A percentile compares a stretch with the other conserved stretches of the same genome.
Evolutionary conservation across 2,888 invertebrate species (phyloP).

Genomic region (Cetonia aurata): DNA sequence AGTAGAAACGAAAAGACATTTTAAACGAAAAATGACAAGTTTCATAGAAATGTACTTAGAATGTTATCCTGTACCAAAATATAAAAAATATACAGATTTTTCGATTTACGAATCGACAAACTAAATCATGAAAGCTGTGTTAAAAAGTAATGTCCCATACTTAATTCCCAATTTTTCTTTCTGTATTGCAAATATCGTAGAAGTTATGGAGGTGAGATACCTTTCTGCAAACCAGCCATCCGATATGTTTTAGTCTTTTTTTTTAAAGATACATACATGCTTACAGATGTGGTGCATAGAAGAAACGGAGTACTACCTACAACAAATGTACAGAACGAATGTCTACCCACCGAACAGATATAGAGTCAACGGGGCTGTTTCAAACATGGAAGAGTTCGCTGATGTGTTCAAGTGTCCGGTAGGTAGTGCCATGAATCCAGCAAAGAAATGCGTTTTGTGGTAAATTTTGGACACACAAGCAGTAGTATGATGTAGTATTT

Average conservation of each 20-base stretch:
- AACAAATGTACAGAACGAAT: constrained; percentile 49
- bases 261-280: neutral
- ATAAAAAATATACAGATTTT: no score
- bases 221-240: neutral
- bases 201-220: no score
- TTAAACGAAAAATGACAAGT: no score
- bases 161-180: neutral
- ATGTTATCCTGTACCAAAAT: no score
- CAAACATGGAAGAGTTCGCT: constrained; percentile 64
- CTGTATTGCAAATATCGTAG: neutral
- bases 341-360: constrained; percentile 59
- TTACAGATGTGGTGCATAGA: constrained; percentile 63
- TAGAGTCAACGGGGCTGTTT: constrained; percentile 63
- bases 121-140: no score
- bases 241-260: no score
- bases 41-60: no score
- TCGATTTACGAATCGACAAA: no score
- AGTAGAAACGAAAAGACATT: no score
- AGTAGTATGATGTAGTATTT: constrained; percentile 7
- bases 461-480: constrained; percentile 43
- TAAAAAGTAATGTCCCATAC: no score
- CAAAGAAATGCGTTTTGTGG: constrained; percentile 62
- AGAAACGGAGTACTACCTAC: constrained; percentile 57
- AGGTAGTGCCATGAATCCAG: constrained; percentile 63
- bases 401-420: constrained; percentile 62